A percentile compares a stretch with the other conserved stretches of the same genome.
phyloP scores from a whole-genome alignment of 2,888 invertebrate species.

The Corbicula japonica region DNA sequence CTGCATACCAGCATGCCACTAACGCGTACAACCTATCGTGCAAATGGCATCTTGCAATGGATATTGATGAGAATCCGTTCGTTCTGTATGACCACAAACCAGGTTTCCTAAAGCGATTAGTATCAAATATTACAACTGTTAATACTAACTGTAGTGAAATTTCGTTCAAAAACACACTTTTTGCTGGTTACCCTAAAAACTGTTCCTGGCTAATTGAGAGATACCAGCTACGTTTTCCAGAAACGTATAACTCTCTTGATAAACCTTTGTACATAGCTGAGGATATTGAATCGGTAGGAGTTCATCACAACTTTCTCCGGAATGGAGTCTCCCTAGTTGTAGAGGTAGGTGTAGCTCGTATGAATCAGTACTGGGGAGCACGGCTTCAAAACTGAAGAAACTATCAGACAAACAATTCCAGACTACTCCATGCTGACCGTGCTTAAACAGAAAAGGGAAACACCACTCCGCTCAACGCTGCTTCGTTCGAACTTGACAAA shows the following conservation, averaged over 20 bases:
- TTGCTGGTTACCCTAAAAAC: not conserved
- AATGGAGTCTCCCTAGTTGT: not conserved
- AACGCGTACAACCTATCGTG: not conserved
- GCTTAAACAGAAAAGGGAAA: too few relatives aligned
- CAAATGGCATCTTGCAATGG: constrained; percentile 2
- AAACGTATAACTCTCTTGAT: too few relatives aligned
- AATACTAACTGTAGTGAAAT: not conserved
- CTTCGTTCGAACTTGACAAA: too few relatives aligned
- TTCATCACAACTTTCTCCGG: not conserved
- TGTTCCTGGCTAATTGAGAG: not conserved
- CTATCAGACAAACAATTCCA: too few relatives aligned
- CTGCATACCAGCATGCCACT: not conserved
- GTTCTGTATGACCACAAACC: not conserved
- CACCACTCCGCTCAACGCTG: too few relatives aligned
- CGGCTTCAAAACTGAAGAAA: too few relatives aligned
- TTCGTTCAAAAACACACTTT: not conserved
- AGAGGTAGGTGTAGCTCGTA: not conserved
- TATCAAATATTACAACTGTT: not conserved
- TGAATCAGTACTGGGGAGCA: not conserved
- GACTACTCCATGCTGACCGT: too few relatives aligned
- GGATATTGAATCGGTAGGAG: not conserved
- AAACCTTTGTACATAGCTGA: not conserved
- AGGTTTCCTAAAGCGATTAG: not conserved
- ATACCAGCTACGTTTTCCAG: not conserved
- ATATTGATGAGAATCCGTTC: constrained; percentile 25